Conservation (phyloP, 2,797 vertebrate genomes). For the Microchirus variegatus region DNA sequence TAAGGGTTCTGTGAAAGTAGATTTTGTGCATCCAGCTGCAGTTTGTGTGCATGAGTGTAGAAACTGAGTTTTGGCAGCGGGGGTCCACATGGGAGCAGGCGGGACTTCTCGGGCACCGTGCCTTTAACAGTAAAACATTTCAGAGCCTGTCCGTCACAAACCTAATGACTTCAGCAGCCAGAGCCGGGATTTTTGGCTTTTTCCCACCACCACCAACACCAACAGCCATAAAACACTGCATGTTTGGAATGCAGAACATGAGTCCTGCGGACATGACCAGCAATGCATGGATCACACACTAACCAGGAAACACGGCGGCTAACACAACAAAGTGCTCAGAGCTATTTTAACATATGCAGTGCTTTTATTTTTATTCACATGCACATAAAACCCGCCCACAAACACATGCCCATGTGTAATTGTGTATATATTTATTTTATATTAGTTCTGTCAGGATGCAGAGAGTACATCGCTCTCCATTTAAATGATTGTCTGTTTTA, state of each 20-base stretch:
- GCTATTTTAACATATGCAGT: slow-evolving; percentile 11
- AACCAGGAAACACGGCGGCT: slow-evolving; percentile 22
- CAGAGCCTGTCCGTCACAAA: slow-evolving; percentile 70
- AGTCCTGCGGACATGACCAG: slow-evolving; percentile 45
- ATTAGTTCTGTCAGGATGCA: slow-evolving; percentile 24
- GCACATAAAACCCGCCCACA: not conserved
- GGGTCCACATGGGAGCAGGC: slow-evolving; percentile 59
- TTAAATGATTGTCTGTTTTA: too few species aligned
- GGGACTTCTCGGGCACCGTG: slow-evolving; percentile 65
- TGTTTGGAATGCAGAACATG: slow-evolving; percentile 76
- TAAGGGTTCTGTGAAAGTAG: slow-evolving; percentile 13
- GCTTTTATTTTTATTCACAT: slow-evolving; percentile 13
- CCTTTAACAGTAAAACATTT: slow-evolving; percentile 76
- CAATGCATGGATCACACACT: slow-evolving; percentile 41
- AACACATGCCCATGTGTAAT: not conserved
- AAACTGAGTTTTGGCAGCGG: slow-evolving; percentile 40
- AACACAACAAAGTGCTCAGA: slow-evolving; percentile 2
- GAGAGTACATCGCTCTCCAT: slow-evolving; percentile 10
- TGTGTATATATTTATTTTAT: not conserved
- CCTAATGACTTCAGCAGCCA: slow-evolving; percentile 81
- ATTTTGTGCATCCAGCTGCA: slow-evolving; percentile 23
- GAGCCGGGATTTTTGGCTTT: slow-evolving; percentile 66
- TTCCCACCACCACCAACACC: slow-evolving; percentile 59
- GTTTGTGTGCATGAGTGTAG: slow-evolving; percentile 29
- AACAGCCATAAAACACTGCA: slow-evolving; percentile 63